Percentiles rank a stretch among this genome's conserved stretches.
These are phyloP conservation scores for Odocoileus virginianus DNA, from an alignment of 2,113 vertebrate species.

Conservation along the genomic window DNA sequence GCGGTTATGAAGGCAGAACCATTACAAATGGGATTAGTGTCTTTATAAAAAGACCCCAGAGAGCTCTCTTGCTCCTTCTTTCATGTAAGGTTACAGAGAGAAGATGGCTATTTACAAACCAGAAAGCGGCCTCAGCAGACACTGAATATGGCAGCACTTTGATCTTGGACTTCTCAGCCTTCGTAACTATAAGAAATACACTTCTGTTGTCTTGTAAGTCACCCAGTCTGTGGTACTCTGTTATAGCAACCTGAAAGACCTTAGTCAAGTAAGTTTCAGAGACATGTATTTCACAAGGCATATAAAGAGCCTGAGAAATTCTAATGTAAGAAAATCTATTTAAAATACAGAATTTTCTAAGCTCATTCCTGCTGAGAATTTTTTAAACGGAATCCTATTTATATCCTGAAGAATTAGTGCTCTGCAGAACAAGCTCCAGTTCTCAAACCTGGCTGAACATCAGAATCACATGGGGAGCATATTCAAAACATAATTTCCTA, in stretches of 20 bases:
- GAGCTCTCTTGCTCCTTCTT: neutral
- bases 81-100: neutral
- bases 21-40: neutral
- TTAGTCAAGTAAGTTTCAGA: neutral
- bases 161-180: neutral
- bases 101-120: neutral
- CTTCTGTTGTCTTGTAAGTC: neutral
- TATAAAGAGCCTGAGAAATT: neutral
- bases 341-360: neutral
- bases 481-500: neutral
- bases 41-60: neutral
- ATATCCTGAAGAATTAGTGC: constrained; percentile 19
- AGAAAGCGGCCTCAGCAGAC: neutral
- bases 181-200: neutral
- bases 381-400: constrained; percentile 12
- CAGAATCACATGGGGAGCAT: neutral
- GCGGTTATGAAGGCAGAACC: neutral
- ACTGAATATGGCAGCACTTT: too few species aligned
- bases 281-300: neutral
- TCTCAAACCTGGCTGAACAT: constrained; percentile 15
- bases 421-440: neutral
- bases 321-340: neutral
- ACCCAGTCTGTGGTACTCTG: neutral
- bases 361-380: neutral
- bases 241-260: neutral